Base-by-base conservation (phyloP, 2,797 vertebrate species). In the Scolopax bukidnonensis region DNA sequence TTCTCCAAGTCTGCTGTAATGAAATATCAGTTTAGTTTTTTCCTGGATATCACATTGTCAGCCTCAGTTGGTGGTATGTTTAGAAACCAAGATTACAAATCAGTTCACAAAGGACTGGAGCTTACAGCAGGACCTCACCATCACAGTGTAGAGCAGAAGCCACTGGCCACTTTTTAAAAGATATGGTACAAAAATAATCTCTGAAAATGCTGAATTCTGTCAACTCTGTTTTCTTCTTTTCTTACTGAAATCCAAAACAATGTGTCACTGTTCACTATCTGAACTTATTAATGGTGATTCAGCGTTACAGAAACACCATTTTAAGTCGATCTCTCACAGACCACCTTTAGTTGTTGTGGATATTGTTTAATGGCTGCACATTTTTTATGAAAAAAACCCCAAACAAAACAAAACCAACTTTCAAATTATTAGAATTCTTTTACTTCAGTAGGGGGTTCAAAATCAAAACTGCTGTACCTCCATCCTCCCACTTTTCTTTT, bases 291-390 rank as follows among this genome's bases (percentile, higher is more conserved):
- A 64, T 38, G 16, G 89, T 80, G 87, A 87, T 77, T 70, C 10
- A 7, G 64, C 80, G 84, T 74, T 79, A 77, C 68, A 94, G 92
- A 93, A 96, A 77, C 73, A 78, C 51, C 78, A 85, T 94, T 96
- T 96, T 69, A 81, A 77, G 68, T 86, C 96, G 27, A 53, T 67
- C 84, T 84, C 92, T 96, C 87, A 92, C 77, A 92, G 32, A 73
- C 27, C n/a, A 75, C 53, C 41, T 86, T 92, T 88, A 84, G 53
- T 47, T 69, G n/a, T 50, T 73, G 25, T 30, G 36, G 53, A n/a
- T 69, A 40, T 51, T 90, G 36, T 84, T 96, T 85, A 94, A 95
- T 84, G 56, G 69, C 69, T 92, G 12, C 75, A 68, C 16, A 57
- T 83, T 97, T 85, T 85, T 95, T 71, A 41, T 77, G 80, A 16